These are phyloP conservation scores for Dexiosoma caninum DNA, from an alignment of 2,888 invertebrate genomes.

Conservation along the genomic window DNA sequence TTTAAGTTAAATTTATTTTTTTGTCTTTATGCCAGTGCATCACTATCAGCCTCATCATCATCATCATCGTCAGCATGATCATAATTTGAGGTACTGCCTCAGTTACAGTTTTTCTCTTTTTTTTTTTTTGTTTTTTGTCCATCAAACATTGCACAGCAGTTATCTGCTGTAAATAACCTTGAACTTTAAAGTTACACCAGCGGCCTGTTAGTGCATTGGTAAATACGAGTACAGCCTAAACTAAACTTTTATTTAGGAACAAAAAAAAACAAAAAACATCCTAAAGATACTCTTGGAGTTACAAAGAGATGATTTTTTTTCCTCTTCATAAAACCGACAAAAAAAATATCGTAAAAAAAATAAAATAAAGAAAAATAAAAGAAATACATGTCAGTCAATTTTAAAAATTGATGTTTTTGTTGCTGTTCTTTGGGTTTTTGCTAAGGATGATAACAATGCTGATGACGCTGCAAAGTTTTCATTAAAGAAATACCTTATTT, in stretches of 20 bases:
- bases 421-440: constrained; percentile 23
- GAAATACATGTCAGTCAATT: constrained; percentile 60
- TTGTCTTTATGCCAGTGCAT: constrained; percentile 2
- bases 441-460: constrained; percentile 51
- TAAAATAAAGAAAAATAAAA: constrained; percentile 42
- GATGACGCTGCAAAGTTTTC: constrained; percentile 54
- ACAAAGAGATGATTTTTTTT: constrained; percentile 22
- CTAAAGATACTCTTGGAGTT: not conserved
- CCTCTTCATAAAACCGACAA: constrained; percentile 36
- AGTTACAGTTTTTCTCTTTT: constrained; percentile 67
- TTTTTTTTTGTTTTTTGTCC: no score
- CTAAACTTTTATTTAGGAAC: no score
- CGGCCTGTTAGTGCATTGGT: constrained; percentile 39
- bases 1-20: constrained; percentile 40
- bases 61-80: constrained; percentile 49
- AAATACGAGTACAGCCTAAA: constrained; percentile 22
- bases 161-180: constrained; percentile 72
- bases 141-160: constrained; percentile 68
- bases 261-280: no score
- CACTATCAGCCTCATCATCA: constrained; percentile 26
- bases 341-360: not conserved
- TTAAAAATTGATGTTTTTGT: constrained; percentile 56
- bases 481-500: constrained; percentile 40
- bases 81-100: constrained; percentile 58
- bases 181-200: constrained; percentile 67